Conservation (phyloP, 2,888 invertebrate species). For the Eupsilia transversa region DNA sequence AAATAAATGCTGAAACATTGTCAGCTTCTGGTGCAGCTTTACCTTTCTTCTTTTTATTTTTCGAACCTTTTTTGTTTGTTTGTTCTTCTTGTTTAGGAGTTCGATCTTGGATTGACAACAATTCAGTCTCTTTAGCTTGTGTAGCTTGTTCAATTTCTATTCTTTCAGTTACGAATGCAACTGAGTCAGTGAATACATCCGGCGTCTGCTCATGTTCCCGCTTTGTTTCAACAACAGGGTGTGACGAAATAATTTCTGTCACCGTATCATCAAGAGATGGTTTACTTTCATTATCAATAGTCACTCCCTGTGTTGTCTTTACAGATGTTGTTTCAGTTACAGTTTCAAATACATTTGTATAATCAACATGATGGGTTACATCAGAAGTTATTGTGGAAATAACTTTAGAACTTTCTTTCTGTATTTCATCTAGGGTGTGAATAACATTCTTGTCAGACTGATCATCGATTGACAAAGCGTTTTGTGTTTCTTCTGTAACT, state of each 20-base stretch:
- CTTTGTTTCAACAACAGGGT: slow-evolving; percentile 10
- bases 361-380: slow-evolving; percentile 4
- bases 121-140: slow-evolving; percentile 21
- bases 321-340: slow-evolving; percentile 6
- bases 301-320: slow-evolving; percentile 3
- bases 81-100: slow-evolving; percentile 17
- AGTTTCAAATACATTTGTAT: slow-evolving; percentile 24
- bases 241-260: neutral
- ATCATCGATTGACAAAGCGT: neutral
- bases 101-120: slow-evolving; percentile 15
- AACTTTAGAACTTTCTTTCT: slow-evolving; percentile 17
- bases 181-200: neutral
- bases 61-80: slow-evolving; percentile 39
- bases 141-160: neutral
- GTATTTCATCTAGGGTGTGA: neutral
- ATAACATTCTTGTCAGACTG: neutral
- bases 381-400: slow-evolving; percentile 17
- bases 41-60: slow-evolving; percentile 60
- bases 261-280: slow-evolving; percentile 1
- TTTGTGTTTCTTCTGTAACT: neutral
- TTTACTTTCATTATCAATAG: slow-evolving; percentile 4
- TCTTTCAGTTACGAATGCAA: slow-evolving; percentile 1
- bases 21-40: slow-evolving; percentile 38
- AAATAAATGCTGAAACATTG: slow-evolving; percentile 29
- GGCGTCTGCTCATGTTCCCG: neutral